Evolutionary conservation across 53 echinoderm and acorn worm species (phyloP), one percentile per base, ranked within the genome.

Genomic region (Echinarachnius parma): DNA sequence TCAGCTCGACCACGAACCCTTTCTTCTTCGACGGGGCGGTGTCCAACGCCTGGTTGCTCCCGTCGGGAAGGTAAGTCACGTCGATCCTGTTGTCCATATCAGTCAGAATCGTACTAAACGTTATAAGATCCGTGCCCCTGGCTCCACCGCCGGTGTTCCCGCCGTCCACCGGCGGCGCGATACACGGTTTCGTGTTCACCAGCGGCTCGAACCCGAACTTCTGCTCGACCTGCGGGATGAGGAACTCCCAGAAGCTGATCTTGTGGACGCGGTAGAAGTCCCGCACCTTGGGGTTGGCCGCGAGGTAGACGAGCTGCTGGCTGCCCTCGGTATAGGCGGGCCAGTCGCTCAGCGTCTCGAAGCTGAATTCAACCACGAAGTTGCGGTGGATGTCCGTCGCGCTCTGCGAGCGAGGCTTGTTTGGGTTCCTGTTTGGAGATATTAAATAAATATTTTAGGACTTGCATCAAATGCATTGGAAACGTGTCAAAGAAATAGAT

Each of bases 191-290:
- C 21, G 34, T 27, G 29, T 48, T 58, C 0, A 59, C 66, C 0
- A 68, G 76, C 33, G 75, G 44, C 24, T 76, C 70, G 54, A 76
- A 76, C 15, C 61, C 81, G 37, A 93, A 79, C 9, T 68, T 77
- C 7, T 59, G 54, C 61, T 83, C 82, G 7, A 96, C 58, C 46
- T 78, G 59, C 11, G 96, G 90, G 32, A 96, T 83, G 20, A 91
- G 85, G 16, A 87, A 35, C 58, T 90, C 90, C 96, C 96, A 96
- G 31, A 96, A 70, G 19, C 87, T 63, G 34, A 88, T 78, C 76
- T 96, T 86, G 60, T 96, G 91, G 3, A 90, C 61, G 46, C 96
- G 87, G 72, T 91, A 96, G 63, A 85, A 87, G 25, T 96, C 96
- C n/a, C 77, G 60, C 7, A 68, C 37, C 63, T 78, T 82, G 2